These are phyloP conservation scores for Adelphocoris suturalis DNA, from an alignment of 2,888 invertebrate genomes.

Conservation along the genomic window DNA sequence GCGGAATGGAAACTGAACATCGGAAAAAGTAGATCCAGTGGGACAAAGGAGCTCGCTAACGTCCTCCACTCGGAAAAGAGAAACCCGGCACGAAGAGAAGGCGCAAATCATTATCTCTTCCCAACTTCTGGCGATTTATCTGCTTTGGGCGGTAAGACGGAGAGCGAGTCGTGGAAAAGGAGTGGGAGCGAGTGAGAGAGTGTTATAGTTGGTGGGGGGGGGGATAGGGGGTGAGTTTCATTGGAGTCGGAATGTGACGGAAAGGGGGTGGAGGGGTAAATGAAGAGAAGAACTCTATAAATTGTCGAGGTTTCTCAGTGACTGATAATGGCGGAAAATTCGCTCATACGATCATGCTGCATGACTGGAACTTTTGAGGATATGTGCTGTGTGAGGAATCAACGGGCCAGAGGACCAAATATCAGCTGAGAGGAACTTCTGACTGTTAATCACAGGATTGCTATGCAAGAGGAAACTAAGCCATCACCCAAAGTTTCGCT, in stretches of 20 bases:
- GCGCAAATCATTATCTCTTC: constrained; percentile 56
- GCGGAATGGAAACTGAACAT: neutral
- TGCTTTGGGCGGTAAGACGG: neutral
- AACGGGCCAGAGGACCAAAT: no score
- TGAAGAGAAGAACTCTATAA: constrained; percentile 71
- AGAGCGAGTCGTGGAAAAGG: neutral
- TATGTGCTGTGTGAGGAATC: no score
- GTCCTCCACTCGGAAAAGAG: constrained; percentile 17
- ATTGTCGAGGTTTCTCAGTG: constrained; percentile 64
- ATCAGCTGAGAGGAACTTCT: no score
- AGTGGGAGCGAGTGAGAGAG: neutral
- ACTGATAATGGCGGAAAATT: constrained; percentile 67
- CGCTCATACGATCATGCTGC: no score
- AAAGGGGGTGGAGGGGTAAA: constrained; percentile 37
- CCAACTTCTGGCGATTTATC: constrained; percentile 32
- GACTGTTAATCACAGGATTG: no score
- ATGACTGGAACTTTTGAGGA: no score
- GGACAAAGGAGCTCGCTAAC: constrained; percentile 21
- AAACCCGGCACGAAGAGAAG: neutral
- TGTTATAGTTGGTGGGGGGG: no score
- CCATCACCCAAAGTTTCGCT: no score
- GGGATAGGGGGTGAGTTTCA: no score
- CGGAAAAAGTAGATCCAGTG: neutral
- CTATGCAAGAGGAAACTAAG: no score
- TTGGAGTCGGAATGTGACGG: neutral